phyloP scores from a whole-genome alignment of 2,113 vertebrate genomes.

The Colinus virginianus region DNA sequence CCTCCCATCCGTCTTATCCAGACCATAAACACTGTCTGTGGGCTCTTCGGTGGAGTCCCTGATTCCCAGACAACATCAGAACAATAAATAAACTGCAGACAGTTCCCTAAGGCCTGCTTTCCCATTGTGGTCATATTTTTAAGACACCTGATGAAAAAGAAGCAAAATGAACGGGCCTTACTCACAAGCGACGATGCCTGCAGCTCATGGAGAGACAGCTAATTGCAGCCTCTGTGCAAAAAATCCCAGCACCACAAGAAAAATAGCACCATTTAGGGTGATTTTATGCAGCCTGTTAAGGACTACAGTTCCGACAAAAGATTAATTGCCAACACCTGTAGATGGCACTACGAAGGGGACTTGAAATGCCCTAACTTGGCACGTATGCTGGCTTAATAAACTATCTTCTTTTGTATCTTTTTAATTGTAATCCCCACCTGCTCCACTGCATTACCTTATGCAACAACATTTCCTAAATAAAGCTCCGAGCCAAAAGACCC shows the following conservation, averaged over 20 bases:
- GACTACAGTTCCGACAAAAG: neutral
- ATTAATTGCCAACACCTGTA: neutral
- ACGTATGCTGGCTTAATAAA: neutral
- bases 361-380: neutral
- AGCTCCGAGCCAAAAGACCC: neutral
- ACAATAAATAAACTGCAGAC: neutral
- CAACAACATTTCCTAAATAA: conserved; percentile 36
- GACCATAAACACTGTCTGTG: neutral
- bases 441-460: neutral
- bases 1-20: neutral
- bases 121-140: neutral
- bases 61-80: neutral
- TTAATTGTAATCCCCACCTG: neutral
- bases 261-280: neutral
- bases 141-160: neutral
- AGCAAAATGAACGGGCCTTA: neutral
- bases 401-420: neutral
- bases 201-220: neutral
- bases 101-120: neutral
- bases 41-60: neutral
- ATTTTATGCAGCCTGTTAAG: neutral
- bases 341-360: neutral
- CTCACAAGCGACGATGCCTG: neutral
- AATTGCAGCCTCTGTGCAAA: neutral
- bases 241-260: neutral